Evolutionary conservation across 2,888 invertebrate genomes (phyloP).

Genomic region (Erannis defoliaria): DNA sequence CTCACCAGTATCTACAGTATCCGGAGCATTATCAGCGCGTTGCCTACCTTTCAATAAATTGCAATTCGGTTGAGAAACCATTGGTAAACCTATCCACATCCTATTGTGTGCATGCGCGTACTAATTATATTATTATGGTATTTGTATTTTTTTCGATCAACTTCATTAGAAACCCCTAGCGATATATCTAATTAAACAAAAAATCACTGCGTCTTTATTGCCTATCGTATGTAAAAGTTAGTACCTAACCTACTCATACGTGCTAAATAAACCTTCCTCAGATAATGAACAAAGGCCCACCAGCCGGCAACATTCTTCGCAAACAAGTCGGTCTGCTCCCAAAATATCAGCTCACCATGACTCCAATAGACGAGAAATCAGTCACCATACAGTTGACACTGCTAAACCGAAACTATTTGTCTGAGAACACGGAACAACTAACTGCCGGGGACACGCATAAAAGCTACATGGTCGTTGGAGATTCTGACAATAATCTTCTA

Average conservation of each 20-base stretch:
- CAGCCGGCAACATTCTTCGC: constrained; percentile 89
- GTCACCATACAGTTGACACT: constrained; percentile 68
- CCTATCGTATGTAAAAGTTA: not conserved
- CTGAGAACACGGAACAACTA: constrained; percentile 70
- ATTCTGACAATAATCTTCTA: constrained; percentile 88
- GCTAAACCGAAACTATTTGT: constrained; percentile 76
- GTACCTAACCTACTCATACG: not conserved
- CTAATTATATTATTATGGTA: too few species aligned
- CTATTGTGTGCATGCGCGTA: too few species aligned
- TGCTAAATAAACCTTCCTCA: constrained; percentile 54
- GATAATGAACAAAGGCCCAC: constrained; percentile 91
- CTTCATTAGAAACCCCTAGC: too few species aligned
- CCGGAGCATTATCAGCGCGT: too few species aligned
- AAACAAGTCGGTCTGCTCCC: constrained; percentile 88
- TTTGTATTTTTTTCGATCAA: too few species aligned
- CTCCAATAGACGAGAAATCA: constrained; percentile 63
- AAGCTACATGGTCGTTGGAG: constrained; percentile 88
- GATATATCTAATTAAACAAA: not conserved
- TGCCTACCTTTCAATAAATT: too few species aligned
- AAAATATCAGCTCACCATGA: constrained; percentile 83
- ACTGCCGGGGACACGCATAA: constrained; percentile 84
- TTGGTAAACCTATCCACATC: too few species aligned
- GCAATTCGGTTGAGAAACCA: too few species aligned
- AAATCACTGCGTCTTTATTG: too few species aligned
- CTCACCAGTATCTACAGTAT: too few species aligned